Base-by-base conservation (phyloP, 1,140 invertebrate genomes). In the Eulimnadia texana region DNA sequence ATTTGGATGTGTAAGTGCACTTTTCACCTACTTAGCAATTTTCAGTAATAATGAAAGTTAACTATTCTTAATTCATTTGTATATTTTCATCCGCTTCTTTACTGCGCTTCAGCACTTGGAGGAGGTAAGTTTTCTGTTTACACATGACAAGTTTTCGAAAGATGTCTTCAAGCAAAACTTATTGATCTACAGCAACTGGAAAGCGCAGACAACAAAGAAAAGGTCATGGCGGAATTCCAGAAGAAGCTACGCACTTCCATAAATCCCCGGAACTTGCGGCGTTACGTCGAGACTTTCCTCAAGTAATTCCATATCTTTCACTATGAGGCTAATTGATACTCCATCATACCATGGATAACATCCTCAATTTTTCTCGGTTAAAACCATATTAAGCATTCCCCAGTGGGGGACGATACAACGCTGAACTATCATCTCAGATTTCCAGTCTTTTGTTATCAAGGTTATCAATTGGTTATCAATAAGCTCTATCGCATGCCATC, bases 1-100 rank as follows among this genome's bases (percentile, higher is more conserved):
- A 77, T 93, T 93, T 74, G 90, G 90, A 72, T 82, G 85, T 73
- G 90, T 93, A 80, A 85, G 85, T 85, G 54, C 24, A n/a, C 50
- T 52, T 52, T 29, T 63, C 22, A 0, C 9, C n/a, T n/a, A 22
- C 23, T 3, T 42, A n/a, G 13, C 25, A 58, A 24, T 52, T 27
- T 53, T 27, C 27, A 13, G 11, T 53, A 55, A 64, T 11, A n/a
- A n/a, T n/a, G n/a, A n/a, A n/a, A n/a, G 28, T 50, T 16, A 42
- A 58, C 20, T 1, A 60, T 22, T 28, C 10, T 19, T 63, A 11
- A 25, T 49, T 47, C 64, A 27, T 49, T 58, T 22, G 22, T 25
- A 51, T 52, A 33, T 54, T 25, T 16, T 25, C 16, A 23, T 20
- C n/a, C 52, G 52, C 52, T 29, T 33, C 29, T n/a, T 27, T 10